Evolutionary conservation across 2,888 invertebrate genomes (phyloP), one percentile per base, ranked within the genome.

Genomic region (Acrocyrtus sp.): DNA sequence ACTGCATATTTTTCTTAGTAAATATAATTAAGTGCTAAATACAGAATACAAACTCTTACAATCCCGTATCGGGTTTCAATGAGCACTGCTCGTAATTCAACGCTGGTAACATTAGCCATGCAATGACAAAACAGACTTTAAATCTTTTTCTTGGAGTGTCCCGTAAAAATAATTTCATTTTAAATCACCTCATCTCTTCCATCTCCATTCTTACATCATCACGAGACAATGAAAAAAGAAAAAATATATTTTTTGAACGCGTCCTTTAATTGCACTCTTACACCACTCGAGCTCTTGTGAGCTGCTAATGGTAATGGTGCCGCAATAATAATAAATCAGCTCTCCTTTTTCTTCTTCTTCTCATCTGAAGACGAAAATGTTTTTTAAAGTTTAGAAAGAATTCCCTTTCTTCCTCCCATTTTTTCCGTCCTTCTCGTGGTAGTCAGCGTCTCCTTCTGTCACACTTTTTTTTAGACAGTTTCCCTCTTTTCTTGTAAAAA

Each of bases 301-400:
- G 62, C 62, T 69, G 69, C 57, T 69, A 69, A 69, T 69, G 69
- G 56, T 69, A 69, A 69, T 69, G 69, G 56, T 62, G 19, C 29
- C 43, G 57, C 45, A 61, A 62, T 69, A 69, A 69, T 56, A 47
- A 69, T 69, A 69, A 69, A 69, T 69, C 69, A 68, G 60, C n/a
- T 29, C 60, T 61, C 26, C 12, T n/a, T n/a, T n/a, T n/a, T n/a
- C n/a, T 27, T 67, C 26, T 51, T 41, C 57, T 57, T 24, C 34
- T 57, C 24, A 8, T 60, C 24, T 29, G 47, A 47, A 51, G 56
- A 58, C 67, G 57, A 57, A 68, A 53, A n/a, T 53, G 26, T 51
- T 39, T 29, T 58, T 19, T 22, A 50, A 50, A 34, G 51, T 58
- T 50, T 41, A 67, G 29, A 53, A 47, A 41, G 27, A n/a, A n/a